Base-by-base conservation (phyloP, 2,888 invertebrate species). In the Aethes cnicana region DNA sequence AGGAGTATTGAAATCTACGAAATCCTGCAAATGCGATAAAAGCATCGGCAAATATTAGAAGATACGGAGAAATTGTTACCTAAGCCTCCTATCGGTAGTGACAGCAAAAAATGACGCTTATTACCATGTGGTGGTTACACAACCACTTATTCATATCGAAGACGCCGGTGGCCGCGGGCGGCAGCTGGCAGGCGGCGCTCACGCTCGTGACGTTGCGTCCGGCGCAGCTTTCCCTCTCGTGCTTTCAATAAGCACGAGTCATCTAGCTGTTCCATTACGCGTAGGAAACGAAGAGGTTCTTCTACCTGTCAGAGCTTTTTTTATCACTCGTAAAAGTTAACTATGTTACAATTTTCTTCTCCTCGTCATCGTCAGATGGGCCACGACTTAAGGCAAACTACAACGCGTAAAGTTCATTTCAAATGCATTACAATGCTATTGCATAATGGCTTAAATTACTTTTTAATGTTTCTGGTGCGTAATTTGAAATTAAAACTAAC, bases 221-320 rank as follows among this genome's bases (percentile, higher is more conserved):
- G 58, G 52, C 52, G 50, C 33, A 57, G 63, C 72, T 73, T 70
- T 72, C 73, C 66, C 62, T 64, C 56, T 63, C 48, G 56, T 57
- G 53, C 52, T 44, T 58, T 57, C 59, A 53, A 50, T 54, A 47
- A 55, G 52, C 55, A 53, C 60, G 59, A 62, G 58, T 16, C 46
- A 55, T 62, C 49, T n/a, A n/a, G n/a, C n/a, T 44, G 26, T 55
- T 49, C 52, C 53, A 58, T 55, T 47, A 55, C 50, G 55, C 56
- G 37, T 44, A 44, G 20, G 16, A 16, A 33, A 18, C 23, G n/a
- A 44, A 33, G 25, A 39, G 16, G 12, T 23, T 36, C 2, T 28
- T 8, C 25, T 6, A 9, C 25, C 14, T n/a, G n/a, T 25, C 8
- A 25, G 5, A 1, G 6, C 16, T n/a, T n/a, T 37, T 37, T 23